A percentile compares a stretch with the other conserved stretches of the same genome.
These are phyloP conservation scores for Dynastes grantii DNA, from an alignment of 2,888 invertebrate genomes.

Conservation along the genomic window DNA sequence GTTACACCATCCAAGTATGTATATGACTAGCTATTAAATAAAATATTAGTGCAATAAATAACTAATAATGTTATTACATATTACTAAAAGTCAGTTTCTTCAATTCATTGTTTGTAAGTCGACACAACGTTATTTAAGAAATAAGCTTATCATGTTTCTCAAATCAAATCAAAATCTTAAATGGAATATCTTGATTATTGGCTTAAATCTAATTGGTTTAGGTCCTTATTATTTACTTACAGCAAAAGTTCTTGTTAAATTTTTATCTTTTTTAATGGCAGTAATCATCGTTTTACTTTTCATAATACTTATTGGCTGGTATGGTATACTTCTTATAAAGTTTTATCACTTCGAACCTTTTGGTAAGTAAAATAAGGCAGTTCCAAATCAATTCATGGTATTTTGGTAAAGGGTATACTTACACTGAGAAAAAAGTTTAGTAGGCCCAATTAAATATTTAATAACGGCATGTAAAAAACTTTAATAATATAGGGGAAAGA, in stretches of 20 bases:
- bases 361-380: slow-evolving; percentile 2
- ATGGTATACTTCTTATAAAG: slow-evolving; percentile 2
- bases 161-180: neutral
- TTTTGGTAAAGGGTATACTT: too few relatives aligned
- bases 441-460: too few relatives aligned
- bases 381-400: neutral
- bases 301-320: neutral
- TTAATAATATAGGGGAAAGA: too few relatives aligned
- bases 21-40: neutral
- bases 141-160: too few relatives aligned
- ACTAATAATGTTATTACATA: too few relatives aligned
- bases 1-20: neutral
- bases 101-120: too few relatives aligned
- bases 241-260: neutral
- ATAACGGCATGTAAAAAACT: too few relatives aligned
- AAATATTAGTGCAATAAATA: too few relatives aligned
- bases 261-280: neutral
- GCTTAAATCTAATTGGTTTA: slow-evolving; percentile 12
- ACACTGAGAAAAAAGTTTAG: neutral
- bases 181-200: slow-evolving; percentile 4
- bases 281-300: neutral
- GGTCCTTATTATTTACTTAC: neutral
- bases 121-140: too few relatives aligned
- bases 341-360: neutral
- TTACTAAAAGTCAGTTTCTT: too few relatives aligned